Percentiles rank a stretch among this genome's conserved stretches.
phyloP scores from a whole-genome alignment of 2,113 vertebrate genomes.

The Aleadryas rufinucha region DNA sequence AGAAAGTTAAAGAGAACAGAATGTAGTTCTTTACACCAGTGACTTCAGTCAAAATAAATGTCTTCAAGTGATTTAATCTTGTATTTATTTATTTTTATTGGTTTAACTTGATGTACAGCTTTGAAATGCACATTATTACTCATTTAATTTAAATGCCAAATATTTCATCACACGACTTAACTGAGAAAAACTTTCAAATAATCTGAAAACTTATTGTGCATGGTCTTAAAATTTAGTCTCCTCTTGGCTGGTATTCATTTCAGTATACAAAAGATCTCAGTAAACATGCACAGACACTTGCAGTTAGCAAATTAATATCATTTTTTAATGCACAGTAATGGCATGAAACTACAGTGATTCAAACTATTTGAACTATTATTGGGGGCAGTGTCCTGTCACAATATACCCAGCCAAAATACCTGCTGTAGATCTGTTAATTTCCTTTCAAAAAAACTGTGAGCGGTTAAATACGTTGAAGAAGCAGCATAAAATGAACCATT shows the following conservation, averaged over 20 bases:
- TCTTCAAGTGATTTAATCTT: neutral
- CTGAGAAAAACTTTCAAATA: neutral
- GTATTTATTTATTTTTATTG: neutral
- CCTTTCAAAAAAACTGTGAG: neutral
- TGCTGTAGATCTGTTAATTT: neutral
- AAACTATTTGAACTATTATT: neutral
- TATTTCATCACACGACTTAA: fast-evolving
- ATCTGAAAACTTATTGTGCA: neutral
- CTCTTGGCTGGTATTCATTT: neutral
- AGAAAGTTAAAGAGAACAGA: neutral
- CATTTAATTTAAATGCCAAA: neutral
- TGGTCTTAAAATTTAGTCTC: neutral
- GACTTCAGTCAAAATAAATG: neutral
- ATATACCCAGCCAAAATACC: neutral
- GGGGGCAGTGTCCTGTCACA: neutral
- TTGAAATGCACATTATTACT: neutral
- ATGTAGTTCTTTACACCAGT: neutral
- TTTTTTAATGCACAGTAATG: neutral
- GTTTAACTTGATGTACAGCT: neutral
- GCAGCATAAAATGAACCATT: neutral
- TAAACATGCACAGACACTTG: neutral
- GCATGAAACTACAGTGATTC: neutral
- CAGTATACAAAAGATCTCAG: neutral
- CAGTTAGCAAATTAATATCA: neutral
- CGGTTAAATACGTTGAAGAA: neutral